These are phyloP conservation scores for Rhopilema esculentum DNA, from an alignment of 30 jellyfish, hydroid and myxozoan genomes.

Conservation along the genomic window DNA sequence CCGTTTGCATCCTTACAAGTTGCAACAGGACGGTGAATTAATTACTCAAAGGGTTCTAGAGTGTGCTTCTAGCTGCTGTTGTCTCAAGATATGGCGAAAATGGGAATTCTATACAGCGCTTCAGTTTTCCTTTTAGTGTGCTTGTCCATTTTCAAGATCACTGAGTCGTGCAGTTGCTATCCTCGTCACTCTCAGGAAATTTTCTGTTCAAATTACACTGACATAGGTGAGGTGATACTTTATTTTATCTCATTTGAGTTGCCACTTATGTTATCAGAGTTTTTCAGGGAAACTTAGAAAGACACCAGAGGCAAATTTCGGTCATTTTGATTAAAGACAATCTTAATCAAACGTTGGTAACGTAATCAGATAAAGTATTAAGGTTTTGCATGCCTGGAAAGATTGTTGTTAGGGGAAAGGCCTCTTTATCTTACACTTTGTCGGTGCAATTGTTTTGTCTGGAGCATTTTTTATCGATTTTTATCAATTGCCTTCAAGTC, in stretches of 20 bases:
- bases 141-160: background rate
- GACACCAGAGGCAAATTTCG: background rate
- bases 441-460: too few relatives aligned
- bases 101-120: background rate
- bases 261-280: background rate
- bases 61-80: background rate
- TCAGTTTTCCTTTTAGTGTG: background rate
- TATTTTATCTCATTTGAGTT: background rate
- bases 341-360: too few relatives aligned
- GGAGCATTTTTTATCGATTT: too few relatives aligned
- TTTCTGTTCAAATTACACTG: conserved; percentile 53
- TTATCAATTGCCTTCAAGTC: too few relatives aligned
- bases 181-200: conserved; percentile 65
- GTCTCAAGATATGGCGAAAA: too few relatives aligned
- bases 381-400: too few relatives aligned
- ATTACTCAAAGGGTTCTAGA: background rate
- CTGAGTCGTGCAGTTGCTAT: conserved; percentile 65
- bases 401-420: too few relatives aligned
- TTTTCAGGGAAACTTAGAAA: background rate
- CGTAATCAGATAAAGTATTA: background rate
- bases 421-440: too few relatives aligned
- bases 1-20: background rate
- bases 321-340: too few relatives aligned
- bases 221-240: conserved; percentile 35
- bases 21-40: too few relatives aligned